Percentiles rank a stretch among this genome's conserved stretches.
These are phyloP conservation scores for Pygmarrhopalites habei DNA, from an alignment of 1,140 invertebrate genomes.

Conservation along the genomic window DNA sequence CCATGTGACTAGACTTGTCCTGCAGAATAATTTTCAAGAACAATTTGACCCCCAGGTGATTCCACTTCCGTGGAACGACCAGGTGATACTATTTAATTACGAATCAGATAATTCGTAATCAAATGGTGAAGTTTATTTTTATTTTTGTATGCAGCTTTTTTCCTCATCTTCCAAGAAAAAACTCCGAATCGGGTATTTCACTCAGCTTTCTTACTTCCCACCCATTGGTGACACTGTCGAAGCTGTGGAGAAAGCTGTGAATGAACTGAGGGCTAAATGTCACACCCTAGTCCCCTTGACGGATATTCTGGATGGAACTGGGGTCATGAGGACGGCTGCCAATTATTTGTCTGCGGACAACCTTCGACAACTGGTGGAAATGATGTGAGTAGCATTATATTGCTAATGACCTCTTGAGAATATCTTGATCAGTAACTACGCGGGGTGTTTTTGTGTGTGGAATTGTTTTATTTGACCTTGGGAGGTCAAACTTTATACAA, in stretches of 20 bases:
- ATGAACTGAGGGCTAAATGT: constrained; percentile 4
- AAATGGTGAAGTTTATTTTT: background rate
- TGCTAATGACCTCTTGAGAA: too few species aligned
- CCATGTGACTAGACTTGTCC: constrained; percentile 24
- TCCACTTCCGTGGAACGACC: constrained; percentile 37
- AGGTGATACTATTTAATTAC: background rate
- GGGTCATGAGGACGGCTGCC: too few species aligned
- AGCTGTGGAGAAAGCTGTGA: constrained; percentile 14
- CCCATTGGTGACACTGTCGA: constrained; percentile 19
- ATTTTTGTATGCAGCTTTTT: constrained; percentile 21
- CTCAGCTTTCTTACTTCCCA: constrained; percentile 16
- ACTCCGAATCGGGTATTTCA: constrained; percentile 32
- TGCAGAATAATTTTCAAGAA: constrained; percentile 21
- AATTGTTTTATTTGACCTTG: too few species aligned
- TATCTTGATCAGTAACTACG: too few species aligned
- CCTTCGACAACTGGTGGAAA: too few species aligned
- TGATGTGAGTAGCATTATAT: too few species aligned
- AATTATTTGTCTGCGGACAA: too few species aligned
- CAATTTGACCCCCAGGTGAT: constrained; percentile 26
- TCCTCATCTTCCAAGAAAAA: constrained; percentile 1
- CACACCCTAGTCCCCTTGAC: constrained; percentile 22
- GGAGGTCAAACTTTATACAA: too few species aligned
- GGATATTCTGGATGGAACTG: background rate
- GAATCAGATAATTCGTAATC: background rate
- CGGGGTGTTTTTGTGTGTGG: too few species aligned